A percentile compares a stretch with the other conserved stretches of the same genome.
Conservation (phyloP, 1,140 invertebrate genomes). For the Pogonognathellus flavescens region DNA sequence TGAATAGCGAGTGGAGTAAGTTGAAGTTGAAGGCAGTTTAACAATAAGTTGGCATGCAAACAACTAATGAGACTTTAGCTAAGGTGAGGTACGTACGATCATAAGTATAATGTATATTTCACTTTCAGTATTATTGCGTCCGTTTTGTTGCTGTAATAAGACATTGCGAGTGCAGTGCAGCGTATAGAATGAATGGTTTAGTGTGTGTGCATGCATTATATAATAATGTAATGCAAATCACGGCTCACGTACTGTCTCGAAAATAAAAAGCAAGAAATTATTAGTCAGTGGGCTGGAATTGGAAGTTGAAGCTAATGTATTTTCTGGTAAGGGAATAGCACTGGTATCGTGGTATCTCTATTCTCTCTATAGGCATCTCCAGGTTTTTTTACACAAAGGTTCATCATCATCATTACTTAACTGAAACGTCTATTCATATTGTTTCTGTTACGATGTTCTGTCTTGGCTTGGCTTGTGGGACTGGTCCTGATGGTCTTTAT, state of each 20-base stretch:
- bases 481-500: constrained; percentile 9
- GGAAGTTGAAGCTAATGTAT: constrained; percentile 26
- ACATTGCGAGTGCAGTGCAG: background rate
- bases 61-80: constrained; percentile 12
- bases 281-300: constrained; percentile 42
- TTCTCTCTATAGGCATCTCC: background rate
- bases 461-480: background rate
- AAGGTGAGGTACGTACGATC: background rate
- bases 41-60: constrained; percentile 24
- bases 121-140: no score
- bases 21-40: constrained; percentile 7
- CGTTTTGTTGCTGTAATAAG: no score
- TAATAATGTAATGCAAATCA: constrained; percentile 49
- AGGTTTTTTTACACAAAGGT: background rate
- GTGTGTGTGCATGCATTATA: background rate
- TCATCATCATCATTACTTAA: constrained; percentile 8
- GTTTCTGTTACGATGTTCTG: background rate
- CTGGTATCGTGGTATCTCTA: no score
- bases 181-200: background rate
- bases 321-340: constrained; percentile 25
- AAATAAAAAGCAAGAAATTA: constrained; percentile 40
- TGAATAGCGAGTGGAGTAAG: background rate
- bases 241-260: constrained; percentile 18
- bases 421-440: constrained; percentile 3
- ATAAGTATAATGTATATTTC: no score